These are phyloP conservation scores for Lycodopsis pacificus DNA, from an alignment of 2,797 vertebrate genomes.

Conservation along the genomic window DNA sequence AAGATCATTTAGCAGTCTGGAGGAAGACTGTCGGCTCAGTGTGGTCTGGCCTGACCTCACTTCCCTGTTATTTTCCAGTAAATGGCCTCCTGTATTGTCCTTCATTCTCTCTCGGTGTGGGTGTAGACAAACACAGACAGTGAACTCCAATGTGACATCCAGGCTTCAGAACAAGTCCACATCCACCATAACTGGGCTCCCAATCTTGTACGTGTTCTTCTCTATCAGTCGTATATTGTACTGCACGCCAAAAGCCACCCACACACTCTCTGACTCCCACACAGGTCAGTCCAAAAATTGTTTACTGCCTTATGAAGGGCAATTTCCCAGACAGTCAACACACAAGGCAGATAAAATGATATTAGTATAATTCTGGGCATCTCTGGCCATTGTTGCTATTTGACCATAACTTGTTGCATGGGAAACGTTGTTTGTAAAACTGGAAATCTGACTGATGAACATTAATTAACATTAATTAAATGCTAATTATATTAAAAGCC, in stretches of 20 bases:
- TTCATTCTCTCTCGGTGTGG: conserved; percentile 37
- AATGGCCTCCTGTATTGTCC: conserved; percentile 51
- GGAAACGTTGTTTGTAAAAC: not conserved
- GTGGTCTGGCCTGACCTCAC: conserved; percentile 29
- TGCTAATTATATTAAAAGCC: not conserved
- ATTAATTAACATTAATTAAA: not conserved
- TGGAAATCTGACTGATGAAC: not conserved
- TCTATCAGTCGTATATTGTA: conserved; percentile 49
- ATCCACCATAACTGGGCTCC: conserved; percentile 23
- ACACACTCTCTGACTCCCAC: conserved; percentile 65
- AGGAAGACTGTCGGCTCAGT: conserved; percentile 27
- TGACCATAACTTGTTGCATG: not conserved
- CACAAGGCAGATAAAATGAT: conserved; percentile 15
- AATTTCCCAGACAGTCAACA: conserved; percentile 46
- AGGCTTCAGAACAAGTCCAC: conserved; percentile 60
- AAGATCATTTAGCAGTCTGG: conserved; percentile 18
- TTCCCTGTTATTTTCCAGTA: conserved; percentile 53
- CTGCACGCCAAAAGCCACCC: conserved; percentile 58
- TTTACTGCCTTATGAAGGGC: conserved; percentile 55
- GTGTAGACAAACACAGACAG: conserved; percentile 66
- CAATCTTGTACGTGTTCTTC: conserved; percentile 46
- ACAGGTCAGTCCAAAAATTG: conserved; percentile 57
- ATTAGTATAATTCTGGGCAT: conserved; percentile 5
- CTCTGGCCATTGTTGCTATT: not conserved
- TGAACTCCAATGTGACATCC: conserved; percentile 42